Conservation (phyloP, 2,113 vertebrate species). For the Meles meles region DNA sequence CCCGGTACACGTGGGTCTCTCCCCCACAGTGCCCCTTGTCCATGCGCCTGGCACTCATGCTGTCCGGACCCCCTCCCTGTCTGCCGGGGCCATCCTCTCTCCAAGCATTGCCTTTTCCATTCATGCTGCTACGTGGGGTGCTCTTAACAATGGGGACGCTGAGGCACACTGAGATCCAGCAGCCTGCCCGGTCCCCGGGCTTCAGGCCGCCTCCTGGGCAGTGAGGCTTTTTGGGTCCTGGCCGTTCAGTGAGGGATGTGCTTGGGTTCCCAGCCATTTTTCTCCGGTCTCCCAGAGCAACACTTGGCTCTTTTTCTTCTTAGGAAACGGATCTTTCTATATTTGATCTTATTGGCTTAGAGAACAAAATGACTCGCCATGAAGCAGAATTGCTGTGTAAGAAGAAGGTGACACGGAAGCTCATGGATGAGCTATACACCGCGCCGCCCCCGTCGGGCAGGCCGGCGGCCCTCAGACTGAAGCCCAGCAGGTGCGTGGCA, state of each 20-base stretch:
- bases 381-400: conserved; percentile 85
- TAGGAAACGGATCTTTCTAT: conserved; percentile 85
- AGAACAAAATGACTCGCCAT: conserved; percentile 84
- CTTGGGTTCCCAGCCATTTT: background rate
- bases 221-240: rapidly evolving
- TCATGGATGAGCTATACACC: conserved; percentile 88
- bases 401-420: conserved; percentile 85
- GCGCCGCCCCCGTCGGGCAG: conserved; percentile 79
- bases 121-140: background rate
- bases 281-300: background rate
- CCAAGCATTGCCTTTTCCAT: too few species aligned
- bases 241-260: rapidly evolving
- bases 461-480: conserved; percentile 84
- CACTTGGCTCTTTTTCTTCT: background rate
- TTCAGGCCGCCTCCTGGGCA: rapidly evolving
- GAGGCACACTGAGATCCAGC: rapidly evolving
- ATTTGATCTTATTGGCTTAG: conserved; percentile 87
- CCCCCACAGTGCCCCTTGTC: too few species aligned
- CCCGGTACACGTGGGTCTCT: rapidly evolving
- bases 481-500: conserved; percentile 87
- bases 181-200: background rate
- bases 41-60: rapidly evolving
- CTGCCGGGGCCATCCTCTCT: background rate
- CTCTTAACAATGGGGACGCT: rapidly evolving
- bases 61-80: too few species aligned